Evolutionary conservation across 2,113 vertebrate species (phyloP).

Genomic region (Columbina picui): DNA sequence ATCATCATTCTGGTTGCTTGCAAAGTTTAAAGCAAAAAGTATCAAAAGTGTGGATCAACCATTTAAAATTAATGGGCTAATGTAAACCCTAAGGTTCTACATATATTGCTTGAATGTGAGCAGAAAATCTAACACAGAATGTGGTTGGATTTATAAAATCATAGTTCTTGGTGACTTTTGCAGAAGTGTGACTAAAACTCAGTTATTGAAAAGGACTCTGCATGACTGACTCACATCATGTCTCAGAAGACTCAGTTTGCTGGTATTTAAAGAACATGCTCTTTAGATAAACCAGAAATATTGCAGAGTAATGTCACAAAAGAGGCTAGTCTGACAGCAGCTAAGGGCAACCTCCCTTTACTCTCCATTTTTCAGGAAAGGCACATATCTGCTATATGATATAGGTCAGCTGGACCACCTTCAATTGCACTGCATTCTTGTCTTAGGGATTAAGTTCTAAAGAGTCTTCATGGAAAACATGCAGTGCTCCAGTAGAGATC

Average conservation of each 20-base stretch:
- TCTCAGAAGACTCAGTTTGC: background rate
- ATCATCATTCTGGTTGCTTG: background rate
- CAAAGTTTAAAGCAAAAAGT: background rate
- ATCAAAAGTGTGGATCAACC: background rate
- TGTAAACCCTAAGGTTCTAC: background rate
- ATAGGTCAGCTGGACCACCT: background rate
- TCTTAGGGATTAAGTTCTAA: background rate
- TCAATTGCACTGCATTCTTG: background rate
- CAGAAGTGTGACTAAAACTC: slow-evolving; percentile 28
- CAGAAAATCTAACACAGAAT: background rate
- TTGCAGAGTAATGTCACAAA: background rate
- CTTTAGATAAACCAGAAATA: slow-evolving; percentile 1
- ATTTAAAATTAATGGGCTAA: background rate
- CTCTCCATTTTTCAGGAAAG: background rate
- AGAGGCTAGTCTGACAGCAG: background rate
- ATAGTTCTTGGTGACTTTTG: background rate
- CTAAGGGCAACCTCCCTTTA: background rate
- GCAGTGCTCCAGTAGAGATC: background rate
- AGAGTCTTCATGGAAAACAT: background rate
- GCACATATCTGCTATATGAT: background rate
- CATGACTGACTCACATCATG: background rate
- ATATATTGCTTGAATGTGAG: background rate
- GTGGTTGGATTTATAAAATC: background rate
- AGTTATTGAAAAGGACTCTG: slow-evolving; percentile 6
- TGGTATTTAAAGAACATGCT: slow-evolving; percentile 4